Evolutionary conservation across 1,140 invertebrate genomes (phyloP), one percentile per base, ranked within the genome.

Genomic region (Mya arenaria): DNA sequence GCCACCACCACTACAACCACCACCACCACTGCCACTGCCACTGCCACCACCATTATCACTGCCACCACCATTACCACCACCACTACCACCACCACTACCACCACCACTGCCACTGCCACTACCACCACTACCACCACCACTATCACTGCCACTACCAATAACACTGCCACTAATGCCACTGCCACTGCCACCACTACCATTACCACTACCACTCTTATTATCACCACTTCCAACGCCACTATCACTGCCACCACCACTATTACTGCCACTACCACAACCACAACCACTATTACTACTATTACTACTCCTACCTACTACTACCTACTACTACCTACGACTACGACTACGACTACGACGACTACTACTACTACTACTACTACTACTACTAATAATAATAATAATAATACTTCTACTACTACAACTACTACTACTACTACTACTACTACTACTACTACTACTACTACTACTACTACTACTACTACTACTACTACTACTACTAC

Each of bases 131-230:
- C 48, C 8, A 52, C 1, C 48, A 48, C 19, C 41, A 48, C 48
- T 23, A 52, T 23, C 60, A 58, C 72, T 39, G 56, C 66, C 55
- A 28, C 79, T 25, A 60, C 44, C 65, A 32, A 71, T 58, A 30
- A 63, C n/a, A 48, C 41, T 28, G 0, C 79, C 66, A 28, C 68
- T 32, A 25, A 60, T 39, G 28, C 37, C 17, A 36, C 60, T 55
- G 23, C 66, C 25, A 81, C 69, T 63, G 30, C 3, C 32, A 5
- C 58, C 2, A 62, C 3, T 2, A 62, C 32, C 32, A 19, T 28
- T 28, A 62, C 19, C n/a, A 62, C 32, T 28, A 4, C 58, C 3
- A 25, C 4, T 17, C n/a, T 34, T 28, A 25, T 25, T 28, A 62
- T 28, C 10, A 60, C 28, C 15, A 62, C 5, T 17, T 3, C 58